phyloP scores from a whole-genome alignment of 2,113 vertebrate genomes.

The Danio rerio region GRCz12tu NC_133184.1:33681501-33682000 shows the following conservation, averaged over 20 bases:
- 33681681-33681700: constrained; percentile 19
- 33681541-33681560: constrained; percentile 2
- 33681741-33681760: not conserved
- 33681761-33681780: constrained; percentile 29
- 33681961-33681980: not conserved
- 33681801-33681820: constrained; percentile 61
- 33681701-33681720: constrained; percentile 8
- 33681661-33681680: constrained; percentile 27
- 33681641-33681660: constrained; percentile 25
- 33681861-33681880: constrained; percentile 64
- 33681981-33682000: constrained; percentile 9
- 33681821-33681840: constrained; percentile 64
- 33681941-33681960: constrained; percentile 10
- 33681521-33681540: constrained; percentile 19
- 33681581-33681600: not conserved
- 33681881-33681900: constrained; percentile 54
- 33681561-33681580: constrained; percentile 7
- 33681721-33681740: constrained; percentile 25
- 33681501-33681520: not conserved
- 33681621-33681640: constrained; percentile 2
- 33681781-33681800: constrained; percentile 32
- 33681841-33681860: constrained; percentile 67
- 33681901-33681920: constrained; percentile 56
- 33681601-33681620: constrained; percentile 18
- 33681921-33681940: constrained; percentile 9